Conservation (phyloP, 92 coral and sea anemone species). For the Zoanthus gigantus region DNA sequence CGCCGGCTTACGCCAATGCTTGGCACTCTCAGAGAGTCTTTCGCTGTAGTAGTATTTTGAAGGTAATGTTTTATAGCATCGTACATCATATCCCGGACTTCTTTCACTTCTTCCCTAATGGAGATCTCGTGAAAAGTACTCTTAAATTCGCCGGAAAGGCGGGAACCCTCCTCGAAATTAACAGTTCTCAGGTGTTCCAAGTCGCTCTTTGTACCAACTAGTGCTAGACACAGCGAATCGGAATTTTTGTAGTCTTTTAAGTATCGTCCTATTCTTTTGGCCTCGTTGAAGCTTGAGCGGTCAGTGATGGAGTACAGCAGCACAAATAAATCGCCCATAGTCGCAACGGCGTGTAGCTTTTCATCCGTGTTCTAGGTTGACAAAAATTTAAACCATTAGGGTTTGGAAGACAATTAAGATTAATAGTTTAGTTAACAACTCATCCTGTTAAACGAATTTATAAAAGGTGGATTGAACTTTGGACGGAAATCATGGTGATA, state of each 20-base stretch:
- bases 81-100: slow-evolving; percentile 63
- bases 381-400: not conserved
- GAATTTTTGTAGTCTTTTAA: slow-evolving; percentile 56
- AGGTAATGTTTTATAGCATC: slow-evolving; percentile 59
- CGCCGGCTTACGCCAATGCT: slow-evolving; percentile 43
- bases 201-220: slow-evolving; percentile 73
- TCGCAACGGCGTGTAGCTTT: slow-evolving; percentile 62
- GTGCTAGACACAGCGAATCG: slow-evolving; percentile 69
- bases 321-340: slow-evolving; percentile 63
- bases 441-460: too few relatives aligned
- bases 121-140: slow-evolving; percentile 74
- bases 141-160: slow-evolving; percentile 64
- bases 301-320: slow-evolving; percentile 71
- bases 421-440: too few relatives aligned
- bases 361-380: slow-evolving; percentile 66
- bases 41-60: slow-evolving; percentile 39
- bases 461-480: too few relatives aligned
- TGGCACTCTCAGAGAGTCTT: slow-evolving; percentile 61
- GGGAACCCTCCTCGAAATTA: slow-evolving; percentile 67
- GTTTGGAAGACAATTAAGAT: too few relatives aligned
- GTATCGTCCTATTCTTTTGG: slow-evolving; percentile 64
- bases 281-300: slow-evolving; percentile 75
- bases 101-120: slow-evolving; percentile 67
- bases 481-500: too few relatives aligned
- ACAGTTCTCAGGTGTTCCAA: slow-evolving; percentile 71